Evolutionary conservation across 1,140 invertebrate species (phyloP), one percentile per base, ranked within the genome.

Genomic region (Rhopalosiphum padi): DNA sequence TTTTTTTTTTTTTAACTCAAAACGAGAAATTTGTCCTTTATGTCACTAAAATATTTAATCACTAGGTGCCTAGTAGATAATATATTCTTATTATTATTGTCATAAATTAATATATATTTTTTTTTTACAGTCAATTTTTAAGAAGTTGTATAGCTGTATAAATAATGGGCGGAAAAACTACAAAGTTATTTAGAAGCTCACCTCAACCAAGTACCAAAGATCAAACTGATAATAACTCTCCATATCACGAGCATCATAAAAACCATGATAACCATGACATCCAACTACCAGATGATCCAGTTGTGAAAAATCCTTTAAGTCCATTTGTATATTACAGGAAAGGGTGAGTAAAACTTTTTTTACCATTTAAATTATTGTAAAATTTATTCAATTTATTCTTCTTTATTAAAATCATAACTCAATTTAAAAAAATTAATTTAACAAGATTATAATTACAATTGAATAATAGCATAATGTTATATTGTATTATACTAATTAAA

Each of bases 301-400:
- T 22, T 1, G 48, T 22, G 77, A 77, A 46, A 43, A 43, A 48
- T 41, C 4, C 88, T 8, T 4, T 77, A 68, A 68, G 55, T 46
- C 90, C 90, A 30, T 91, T 91, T 77, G 90, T 91, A 21, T 35
- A 77, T 46, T 93, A 77, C 7, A 93, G 94, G 48, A 93, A 90
- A 90, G 94, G 94, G 94, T 94, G 91, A 94, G 87, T 51, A 35
- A 93, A n/a, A 82, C 15, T 3, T 15, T 15, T 4, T 15, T n/a
- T 60, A n/a, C 0, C 25, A 68, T 68, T n/a, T 68, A n/a, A 6
- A 68, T 68, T 68, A 11, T 30, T n/a, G 60, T 30, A 4, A 68
- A 68, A 68, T 68, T 0, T n/a, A 68, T 68, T 68, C 48, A 51
- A 51, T 18, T 51, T 51, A 3, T 30, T 60, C 8, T 30, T 60